A percentile compares a stretch with the other conserved stretches of the same genome.
Conservation (phyloP, 2,113 vertebrate genomes). For the Cathartes aura region DNA sequence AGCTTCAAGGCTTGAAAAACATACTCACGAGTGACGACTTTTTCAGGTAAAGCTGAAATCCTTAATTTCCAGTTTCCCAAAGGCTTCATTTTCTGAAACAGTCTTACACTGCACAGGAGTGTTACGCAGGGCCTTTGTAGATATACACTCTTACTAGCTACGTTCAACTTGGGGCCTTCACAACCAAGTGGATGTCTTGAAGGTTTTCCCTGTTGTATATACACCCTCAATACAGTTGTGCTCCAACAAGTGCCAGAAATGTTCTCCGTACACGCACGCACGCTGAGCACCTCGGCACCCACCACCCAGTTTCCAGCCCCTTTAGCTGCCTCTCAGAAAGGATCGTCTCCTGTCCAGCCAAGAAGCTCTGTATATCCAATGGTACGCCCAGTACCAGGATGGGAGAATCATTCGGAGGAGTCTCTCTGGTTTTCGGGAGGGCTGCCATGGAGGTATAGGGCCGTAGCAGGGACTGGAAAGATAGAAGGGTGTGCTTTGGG, state of each 20-base stretch:
- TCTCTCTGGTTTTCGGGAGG: neutral
- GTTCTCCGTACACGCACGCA: rapidly evolving
- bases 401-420: neutral
- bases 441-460: neutral
- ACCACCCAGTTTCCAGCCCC: neutral
- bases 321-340: neutral
- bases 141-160: neutral
- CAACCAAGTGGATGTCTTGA: neutral
- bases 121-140: neutral
- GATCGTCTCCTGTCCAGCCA: neutral
- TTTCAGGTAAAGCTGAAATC: neutral
- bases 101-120: neutral
- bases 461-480: neutral
- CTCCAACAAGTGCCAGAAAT: neutral
- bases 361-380: neutral
- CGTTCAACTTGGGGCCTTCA: neutral
- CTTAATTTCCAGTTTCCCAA: neutral
- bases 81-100: neutral
- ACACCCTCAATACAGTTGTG: neutral
- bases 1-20: neutral
- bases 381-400: too few relatives aligned
- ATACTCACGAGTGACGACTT: neutral
- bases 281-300: neutral
- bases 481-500: neutral
- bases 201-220: neutral